phyloP scores from a whole-genome alignment of 1,140 invertebrate genomes.

The Pachypsylla venusta region DNA sequence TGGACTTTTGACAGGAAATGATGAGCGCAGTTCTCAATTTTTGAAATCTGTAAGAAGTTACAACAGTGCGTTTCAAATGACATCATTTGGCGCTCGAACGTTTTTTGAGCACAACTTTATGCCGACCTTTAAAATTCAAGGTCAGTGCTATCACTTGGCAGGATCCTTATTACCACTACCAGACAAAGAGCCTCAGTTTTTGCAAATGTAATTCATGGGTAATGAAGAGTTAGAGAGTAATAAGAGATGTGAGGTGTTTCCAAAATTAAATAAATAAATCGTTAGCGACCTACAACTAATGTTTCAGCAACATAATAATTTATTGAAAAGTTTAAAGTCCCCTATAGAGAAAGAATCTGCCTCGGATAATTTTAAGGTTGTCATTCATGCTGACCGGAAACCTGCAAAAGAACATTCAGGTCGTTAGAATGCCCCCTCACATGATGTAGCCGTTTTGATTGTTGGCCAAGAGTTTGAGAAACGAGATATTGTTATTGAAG shows the following conservation, averaged over 20 bases:
- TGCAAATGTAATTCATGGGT: slow-evolving; percentile 32
- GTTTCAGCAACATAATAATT: slow-evolving; percentile 24
- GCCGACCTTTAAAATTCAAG: slow-evolving; percentile 34
- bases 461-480: slow-evolving; percentile 29
- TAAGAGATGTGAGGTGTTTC: slow-evolving; percentile 9
- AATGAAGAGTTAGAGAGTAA: slow-evolving; percentile 19
- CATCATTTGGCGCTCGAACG: slow-evolving; percentile 29
- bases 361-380: slow-evolving; percentile 14
- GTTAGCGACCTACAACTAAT: slow-evolving; percentile 21
- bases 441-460: slow-evolving; percentile 33
- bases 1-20: slow-evolving; percentile 6
- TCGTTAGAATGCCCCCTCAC: slow-evolving; percentile 31
- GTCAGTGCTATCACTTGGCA: slow-evolving; percentile 34
- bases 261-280: background rate
- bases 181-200: slow-evolving; percentile 28
- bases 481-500: slow-evolving; percentile 32
- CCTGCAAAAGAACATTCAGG: slow-evolving; percentile 30
- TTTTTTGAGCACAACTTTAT: slow-evolving; percentile 25
- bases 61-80: slow-evolving; percentile 32
- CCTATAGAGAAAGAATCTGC: slow-evolving; percentile 20
- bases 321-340: slow-evolving; percentile 24
- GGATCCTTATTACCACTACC: slow-evolving; percentile 27
- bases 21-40: background rate
- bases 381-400: slow-evolving; percentile 20
- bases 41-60: slow-evolving; percentile 13